Percentiles rank a stretch among this genome's conserved stretches.
Evolutionary conservation across 2,888 invertebrate genomes (phyloP).

Genomic region (Drosophila subsilvestris): DNA sequence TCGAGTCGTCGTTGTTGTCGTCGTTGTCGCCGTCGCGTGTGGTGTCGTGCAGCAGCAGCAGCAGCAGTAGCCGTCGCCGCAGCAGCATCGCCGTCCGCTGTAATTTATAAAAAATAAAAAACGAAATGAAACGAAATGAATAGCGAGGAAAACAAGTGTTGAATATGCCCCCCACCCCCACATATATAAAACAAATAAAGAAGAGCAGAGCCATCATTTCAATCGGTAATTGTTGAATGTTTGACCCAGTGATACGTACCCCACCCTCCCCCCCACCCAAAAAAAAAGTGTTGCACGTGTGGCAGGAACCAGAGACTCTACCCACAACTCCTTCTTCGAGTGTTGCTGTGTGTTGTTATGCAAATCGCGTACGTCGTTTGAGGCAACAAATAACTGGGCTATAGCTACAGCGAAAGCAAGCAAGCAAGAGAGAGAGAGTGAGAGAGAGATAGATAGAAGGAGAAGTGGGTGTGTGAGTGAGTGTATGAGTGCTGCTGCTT

Average conservation of each 20-base stretch:
- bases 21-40: conserved; percentile 30
- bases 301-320: not conserved
- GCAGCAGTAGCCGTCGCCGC: conserved; percentile 22
- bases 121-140: not conserved
- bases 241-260: not conserved
- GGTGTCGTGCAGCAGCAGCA: conserved; percentile 16
- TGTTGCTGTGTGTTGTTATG: conserved; percentile 63
- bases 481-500: conserved; percentile 22
- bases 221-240: not conserved
- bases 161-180: not conserved
- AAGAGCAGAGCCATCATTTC: too few species aligned
- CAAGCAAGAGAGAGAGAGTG: not conserved
- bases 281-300: not conserved
- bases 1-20: conserved; percentile 47
- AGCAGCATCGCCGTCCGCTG: conserved; percentile 12
- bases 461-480: conserved; percentile 31
- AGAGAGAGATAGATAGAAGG: not conserved
- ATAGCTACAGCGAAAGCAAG: not conserved
- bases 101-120: not conserved
- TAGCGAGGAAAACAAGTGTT: conserved; percentile 5
- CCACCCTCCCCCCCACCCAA: too few species aligned
- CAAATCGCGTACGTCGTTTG: conserved; percentile 64
- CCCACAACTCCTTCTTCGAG: conserved; percentile 11
- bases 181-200: not conserved
- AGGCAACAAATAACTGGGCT: conserved; percentile 53